Conservation (phyloP, 2,888 invertebrate genomes). For the Oscheius sp. region DNA sequence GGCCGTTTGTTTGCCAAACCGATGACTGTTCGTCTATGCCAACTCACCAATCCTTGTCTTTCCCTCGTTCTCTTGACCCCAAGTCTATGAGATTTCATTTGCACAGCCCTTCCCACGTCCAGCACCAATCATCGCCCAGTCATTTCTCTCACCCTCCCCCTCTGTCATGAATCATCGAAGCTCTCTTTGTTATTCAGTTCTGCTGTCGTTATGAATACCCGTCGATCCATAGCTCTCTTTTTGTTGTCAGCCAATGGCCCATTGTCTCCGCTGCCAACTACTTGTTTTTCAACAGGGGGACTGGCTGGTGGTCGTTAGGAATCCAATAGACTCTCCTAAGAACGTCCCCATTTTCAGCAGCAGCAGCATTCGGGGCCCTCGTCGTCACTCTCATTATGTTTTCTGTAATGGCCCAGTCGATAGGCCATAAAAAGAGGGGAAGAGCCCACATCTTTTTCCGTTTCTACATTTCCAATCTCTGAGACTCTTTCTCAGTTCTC, state of each 20-base stretch:
- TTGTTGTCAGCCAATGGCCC: no score
- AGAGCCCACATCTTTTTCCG: slow-evolving; percentile 2
- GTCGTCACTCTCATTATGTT: slow-evolving; percentile 40
- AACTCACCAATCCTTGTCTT: no score
- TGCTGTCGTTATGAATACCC: no score
- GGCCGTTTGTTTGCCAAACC: no score
- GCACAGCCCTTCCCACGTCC: no score
- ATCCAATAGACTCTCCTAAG: not conserved
- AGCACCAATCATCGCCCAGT: no score
- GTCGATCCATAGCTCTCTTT: not conserved
- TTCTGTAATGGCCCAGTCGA: slow-evolving; percentile 37
- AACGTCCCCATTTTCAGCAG: not conserved
- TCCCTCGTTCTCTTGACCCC: no score
- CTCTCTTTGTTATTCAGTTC: not conserved
- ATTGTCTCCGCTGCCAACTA: not conserved
- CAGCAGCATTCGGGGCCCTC: not conserved
- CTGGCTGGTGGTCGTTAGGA: not conserved
- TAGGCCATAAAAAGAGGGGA: slow-evolving; percentile 32
- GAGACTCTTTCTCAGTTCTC: no score
- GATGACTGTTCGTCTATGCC: no score
- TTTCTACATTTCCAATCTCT: not conserved
- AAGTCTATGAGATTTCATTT: no score
- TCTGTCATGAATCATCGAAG: slow-evolving; percentile 1
- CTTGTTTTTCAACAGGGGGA: not conserved
- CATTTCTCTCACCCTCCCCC: not conserved